Conservation (phyloP, 2,113 vertebrate species). For the Austrofundulus limnaeus region DNA sequence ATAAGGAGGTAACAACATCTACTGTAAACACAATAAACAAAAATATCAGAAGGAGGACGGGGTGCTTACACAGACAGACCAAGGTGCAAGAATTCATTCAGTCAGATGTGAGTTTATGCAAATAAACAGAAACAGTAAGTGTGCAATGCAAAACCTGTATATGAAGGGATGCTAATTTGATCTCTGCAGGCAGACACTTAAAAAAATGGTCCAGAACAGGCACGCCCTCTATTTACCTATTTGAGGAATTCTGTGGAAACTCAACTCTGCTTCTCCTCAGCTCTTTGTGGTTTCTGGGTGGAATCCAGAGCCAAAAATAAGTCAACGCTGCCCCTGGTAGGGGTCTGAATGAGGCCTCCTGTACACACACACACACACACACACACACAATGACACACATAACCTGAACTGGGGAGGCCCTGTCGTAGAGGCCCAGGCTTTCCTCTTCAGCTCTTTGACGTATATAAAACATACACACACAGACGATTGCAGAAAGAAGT, state of each 20-base stretch:
- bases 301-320: conserved; percentile 74
- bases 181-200: conserved; percentile 10
- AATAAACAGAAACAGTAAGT: not conserved
- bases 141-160: not conserved
- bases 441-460: conserved; percentile 46
- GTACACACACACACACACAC: conserved; percentile 53
- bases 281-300: conserved; percentile 63
- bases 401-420: conserved; percentile 68
- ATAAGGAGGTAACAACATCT: no score
- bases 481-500: conserved; percentile 50
- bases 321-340: conserved; percentile 72
- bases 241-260: conserved; percentile 73
- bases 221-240: conserved; percentile 71
- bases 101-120: not conserved
- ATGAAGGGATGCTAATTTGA: conserved; percentile 10
- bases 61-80: not conserved
- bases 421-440: conserved; percentile 53
- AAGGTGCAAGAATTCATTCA: conserved; percentile 5
- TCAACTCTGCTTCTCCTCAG: conserved; percentile 49
- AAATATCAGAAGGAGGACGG: not conserved
- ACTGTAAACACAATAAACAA: not conserved
- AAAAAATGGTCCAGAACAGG: conserved; percentile 25
- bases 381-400: conserved; percentile 49
- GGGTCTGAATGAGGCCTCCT: conserved; percentile 75
- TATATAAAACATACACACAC: conserved; percentile 32